Conservation (phyloP, 2,113 vertebrate species). For the Ictalurus punctatus region DNA sequence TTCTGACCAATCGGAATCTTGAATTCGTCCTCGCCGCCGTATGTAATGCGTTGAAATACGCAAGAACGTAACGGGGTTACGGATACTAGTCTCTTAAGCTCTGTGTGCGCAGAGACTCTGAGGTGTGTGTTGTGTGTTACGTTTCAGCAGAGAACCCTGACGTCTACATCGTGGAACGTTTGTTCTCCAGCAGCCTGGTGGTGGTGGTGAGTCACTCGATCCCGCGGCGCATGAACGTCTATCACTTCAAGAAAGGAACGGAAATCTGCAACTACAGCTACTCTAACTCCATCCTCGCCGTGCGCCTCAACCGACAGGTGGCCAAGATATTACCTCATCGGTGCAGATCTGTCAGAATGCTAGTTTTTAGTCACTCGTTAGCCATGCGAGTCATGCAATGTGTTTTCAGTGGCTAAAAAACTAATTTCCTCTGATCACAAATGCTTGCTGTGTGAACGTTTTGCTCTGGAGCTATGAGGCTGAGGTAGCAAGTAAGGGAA, state of each 20-base stretch:
- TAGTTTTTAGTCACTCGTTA: not conserved
- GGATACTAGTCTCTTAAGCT: not conserved
- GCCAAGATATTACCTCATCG: not conserved
- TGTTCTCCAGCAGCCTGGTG: conserved; percentile 96
- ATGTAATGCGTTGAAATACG: not conserved
- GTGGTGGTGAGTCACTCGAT: conserved; percentile 85
- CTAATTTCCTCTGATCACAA: not conserved
- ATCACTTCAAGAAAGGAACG: conserved; percentile 96
- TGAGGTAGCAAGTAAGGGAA: not conserved
- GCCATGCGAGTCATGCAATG: too few relatives aligned
- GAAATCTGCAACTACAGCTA: conserved; percentile 98
- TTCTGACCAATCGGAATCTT: not conserved
- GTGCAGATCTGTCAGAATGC: not conserved
- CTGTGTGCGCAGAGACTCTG: not conserved
- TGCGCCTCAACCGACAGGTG: conserved; percentile 91
- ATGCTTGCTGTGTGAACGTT: not conserved
- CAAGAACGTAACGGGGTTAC: not conserved
- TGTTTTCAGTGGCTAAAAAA: not conserved
- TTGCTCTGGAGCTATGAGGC: not conserved
- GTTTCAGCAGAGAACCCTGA: conserved; percentile 82
- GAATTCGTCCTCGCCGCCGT: not conserved
- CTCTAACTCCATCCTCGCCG: conserved; percentile 83
- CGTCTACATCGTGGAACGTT: conserved; percentile 91
- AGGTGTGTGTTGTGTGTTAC: not conserved
- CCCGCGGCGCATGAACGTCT: conserved; percentile 93